Evolutionary conservation across 2,113 vertebrate species (phyloP).

Genomic region (Chroicocephalus ridibundus): DNA sequence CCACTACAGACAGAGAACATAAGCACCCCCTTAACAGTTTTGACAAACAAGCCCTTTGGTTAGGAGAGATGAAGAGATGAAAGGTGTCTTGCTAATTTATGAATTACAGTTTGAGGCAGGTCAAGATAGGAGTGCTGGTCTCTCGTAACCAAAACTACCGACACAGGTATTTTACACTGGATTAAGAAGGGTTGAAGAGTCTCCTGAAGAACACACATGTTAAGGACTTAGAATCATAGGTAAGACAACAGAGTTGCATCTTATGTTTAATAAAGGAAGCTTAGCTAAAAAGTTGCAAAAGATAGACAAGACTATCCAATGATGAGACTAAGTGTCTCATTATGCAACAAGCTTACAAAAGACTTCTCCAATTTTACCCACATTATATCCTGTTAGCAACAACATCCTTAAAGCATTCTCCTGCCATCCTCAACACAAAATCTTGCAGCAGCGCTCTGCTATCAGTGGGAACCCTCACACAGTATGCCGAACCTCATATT

Average conservation of each 20-base stretch:
- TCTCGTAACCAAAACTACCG: neutral
- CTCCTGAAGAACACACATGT: neutral
- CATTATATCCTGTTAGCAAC: neutral
- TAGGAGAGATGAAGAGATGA: neutral
- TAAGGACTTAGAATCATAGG: neutral
- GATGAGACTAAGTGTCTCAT: neutral
- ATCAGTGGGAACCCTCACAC: neutral
- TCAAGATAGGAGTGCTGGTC: neutral
- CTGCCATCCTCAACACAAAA: neutral
- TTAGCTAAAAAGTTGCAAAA: neutral
- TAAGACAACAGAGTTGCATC: neutral
- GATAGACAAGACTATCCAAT: neutral
- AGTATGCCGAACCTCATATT: neutral
- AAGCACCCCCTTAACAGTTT: neutral
- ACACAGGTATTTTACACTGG: neutral
- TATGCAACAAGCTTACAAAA: neutral
- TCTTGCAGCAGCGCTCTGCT: neutral
- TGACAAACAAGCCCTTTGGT: neutral
- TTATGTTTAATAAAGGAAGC: neutral
- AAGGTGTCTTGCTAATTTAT: neutral
- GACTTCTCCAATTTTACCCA: neutral
- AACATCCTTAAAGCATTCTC: neutral
- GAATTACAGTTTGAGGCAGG: neutral
- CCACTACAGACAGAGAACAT: neutral
- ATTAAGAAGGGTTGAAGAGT: neutral